Evolutionary conservation across 2,797 vertebrate species (phyloP).

Genomic region (Coccyzus lansbergi): DNA sequence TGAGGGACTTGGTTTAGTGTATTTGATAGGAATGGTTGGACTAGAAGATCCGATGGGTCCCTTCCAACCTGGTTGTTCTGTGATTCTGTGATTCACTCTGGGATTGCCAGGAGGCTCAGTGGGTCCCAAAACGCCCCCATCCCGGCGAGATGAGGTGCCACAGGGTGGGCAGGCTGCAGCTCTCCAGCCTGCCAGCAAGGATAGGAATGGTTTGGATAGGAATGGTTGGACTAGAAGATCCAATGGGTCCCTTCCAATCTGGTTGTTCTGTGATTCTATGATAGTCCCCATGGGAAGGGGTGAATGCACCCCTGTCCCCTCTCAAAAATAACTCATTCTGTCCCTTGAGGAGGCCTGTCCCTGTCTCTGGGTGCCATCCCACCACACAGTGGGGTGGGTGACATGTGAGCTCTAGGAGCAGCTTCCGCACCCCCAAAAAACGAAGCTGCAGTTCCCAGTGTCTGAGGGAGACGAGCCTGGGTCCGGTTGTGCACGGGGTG

Average conservation of each 20-base stretch:
- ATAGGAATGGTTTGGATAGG: too few relatives aligned
- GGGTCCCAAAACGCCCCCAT: neutral
- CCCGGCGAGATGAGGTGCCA: neutral
- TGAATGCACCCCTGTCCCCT: neutral
- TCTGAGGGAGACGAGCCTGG: fast-evolving
- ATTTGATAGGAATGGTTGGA: too few relatives aligned
- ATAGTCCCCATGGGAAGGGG: neutral
- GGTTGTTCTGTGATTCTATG: too few relatives aligned
- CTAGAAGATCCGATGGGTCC: too few relatives aligned
- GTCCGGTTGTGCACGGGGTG: neutral
- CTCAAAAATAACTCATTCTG: neutral
- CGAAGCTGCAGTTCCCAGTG: neutral
- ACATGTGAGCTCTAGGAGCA: neutral
- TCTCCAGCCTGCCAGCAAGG: neutral
- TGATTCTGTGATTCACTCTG: too few relatives aligned
- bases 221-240: too few relatives aligned
- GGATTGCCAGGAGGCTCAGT: neutral
- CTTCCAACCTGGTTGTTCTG: too few relatives aligned
- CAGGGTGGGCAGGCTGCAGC: neutral
- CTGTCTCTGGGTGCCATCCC: neutral
- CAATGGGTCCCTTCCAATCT: too few relatives aligned
- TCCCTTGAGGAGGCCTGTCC: neutral
- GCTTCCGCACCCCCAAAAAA: neutral
- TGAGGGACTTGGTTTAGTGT: too few relatives aligned
- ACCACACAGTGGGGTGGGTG: neutral